Conservation (phyloP, 2,888 invertebrate species). For the Ashinkailepas kermadecensis region DNA sequence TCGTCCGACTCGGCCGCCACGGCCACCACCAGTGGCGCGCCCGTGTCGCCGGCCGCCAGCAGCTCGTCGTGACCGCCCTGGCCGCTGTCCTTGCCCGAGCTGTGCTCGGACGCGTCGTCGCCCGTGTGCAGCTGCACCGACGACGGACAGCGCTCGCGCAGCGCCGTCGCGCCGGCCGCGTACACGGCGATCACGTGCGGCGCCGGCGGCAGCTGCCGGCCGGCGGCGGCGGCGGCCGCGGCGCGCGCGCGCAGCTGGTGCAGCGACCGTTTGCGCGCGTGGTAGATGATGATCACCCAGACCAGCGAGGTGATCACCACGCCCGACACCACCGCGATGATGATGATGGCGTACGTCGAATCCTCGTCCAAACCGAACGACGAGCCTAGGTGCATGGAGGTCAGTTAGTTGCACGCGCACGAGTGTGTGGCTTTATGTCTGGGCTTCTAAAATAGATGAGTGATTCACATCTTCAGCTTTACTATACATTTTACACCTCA, state of each 20-base stretch:
- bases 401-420: too few species aligned
- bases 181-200: background rate
- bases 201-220: conserved; percentile 9
- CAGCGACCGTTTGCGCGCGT: conserved; percentile 61
- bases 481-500: too few species aligned
- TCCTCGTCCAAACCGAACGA: background rate
- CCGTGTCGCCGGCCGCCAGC: background rate
- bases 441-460: too few species aligned
- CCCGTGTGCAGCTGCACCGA: conserved; percentile 10
- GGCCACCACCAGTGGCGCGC: background rate
- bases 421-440: too few species aligned
- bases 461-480: too few species aligned
- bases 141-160: background rate
- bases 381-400: background rate
- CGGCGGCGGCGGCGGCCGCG: conserved; percentile 6
- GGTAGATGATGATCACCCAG: conserved; percentile 86
- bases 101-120: conserved; percentile 33
- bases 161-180: background rate
- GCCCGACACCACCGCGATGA: conserved; percentile 83
- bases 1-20: conserved; percentile 18
- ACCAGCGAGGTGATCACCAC: conserved; percentile 83
- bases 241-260: conserved; percentile 18
- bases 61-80: conserved; percentile 27
- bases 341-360: conserved; percentile 70
- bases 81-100: conserved; percentile 33